A percentile compares a stretch with the other conserved stretches of the same genome.
Evolutionary conservation across 2,888 invertebrate species (phyloP).

Genomic region (Ceramica pisi): DNA sequence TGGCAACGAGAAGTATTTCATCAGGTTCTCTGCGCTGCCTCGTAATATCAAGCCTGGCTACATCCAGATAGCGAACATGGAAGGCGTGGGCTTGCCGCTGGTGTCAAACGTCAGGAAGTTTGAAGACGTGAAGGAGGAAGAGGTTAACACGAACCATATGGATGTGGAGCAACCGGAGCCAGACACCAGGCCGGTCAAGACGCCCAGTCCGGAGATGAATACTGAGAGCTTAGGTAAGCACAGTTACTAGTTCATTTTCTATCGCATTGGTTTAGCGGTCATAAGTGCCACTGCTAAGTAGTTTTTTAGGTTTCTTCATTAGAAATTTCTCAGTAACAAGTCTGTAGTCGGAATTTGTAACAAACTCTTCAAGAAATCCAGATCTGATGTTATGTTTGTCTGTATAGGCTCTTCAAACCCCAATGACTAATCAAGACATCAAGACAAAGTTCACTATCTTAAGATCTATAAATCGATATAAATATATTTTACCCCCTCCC

Average conservation of each 20-base stretch:
- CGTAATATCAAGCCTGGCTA: conserved; percentile 93
- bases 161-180: conserved; percentile 75
- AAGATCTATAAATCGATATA: neutral
- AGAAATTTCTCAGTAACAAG: too few relatives aligned
- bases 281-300: neutral
- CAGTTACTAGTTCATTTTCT: neutral
- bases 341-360: too few relatives aligned
- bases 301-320: too few relatives aligned
- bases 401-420: too few relatives aligned
- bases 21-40: conserved; percentile 95
- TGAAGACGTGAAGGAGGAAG: conserved; percentile 67
- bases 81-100: conserved; percentile 83
- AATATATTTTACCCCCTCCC: neutral
- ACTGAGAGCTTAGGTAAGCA: conserved; percentile 82
- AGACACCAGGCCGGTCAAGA: conserved; percentile 71
- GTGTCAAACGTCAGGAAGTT: conserved; percentile 58
- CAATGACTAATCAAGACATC: too few relatives aligned
- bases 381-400: too few relatives aligned
- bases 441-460: too few relatives aligned
- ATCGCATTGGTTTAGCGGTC: neutral
- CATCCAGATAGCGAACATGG: conserved; percentile 94
- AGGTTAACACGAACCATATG: conserved; percentile 64
- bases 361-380: neutral
- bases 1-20: conserved; percentile 94
- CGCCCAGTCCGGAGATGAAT: conserved; percentile 81